Evolutionary conservation across 2,888 invertebrate genomes (phyloP).

Genomic region (Dione vanillae): DNA sequence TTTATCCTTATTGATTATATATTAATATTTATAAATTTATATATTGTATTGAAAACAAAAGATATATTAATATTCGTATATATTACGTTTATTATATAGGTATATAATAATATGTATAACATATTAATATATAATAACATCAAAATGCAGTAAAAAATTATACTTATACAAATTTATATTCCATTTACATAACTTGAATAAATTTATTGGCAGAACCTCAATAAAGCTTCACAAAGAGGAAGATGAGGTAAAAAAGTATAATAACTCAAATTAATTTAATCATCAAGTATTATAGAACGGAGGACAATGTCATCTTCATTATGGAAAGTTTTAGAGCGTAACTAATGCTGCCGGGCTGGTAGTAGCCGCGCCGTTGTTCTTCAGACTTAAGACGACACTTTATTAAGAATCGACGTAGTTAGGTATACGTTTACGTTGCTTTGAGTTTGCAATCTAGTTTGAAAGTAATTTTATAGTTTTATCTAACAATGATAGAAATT

Average conservation of each 20-base stretch:
- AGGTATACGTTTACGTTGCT: background rate
- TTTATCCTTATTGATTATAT: background rate
- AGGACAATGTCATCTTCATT: slow-evolving; percentile 26
- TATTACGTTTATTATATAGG: too few species aligned
- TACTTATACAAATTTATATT: background rate
- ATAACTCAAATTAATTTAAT: slow-evolving; percentile 14
- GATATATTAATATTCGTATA: too few species aligned
- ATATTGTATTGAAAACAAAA: too few species aligned
- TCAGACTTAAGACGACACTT: slow-evolving; percentile 24
- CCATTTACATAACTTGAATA: background rate
- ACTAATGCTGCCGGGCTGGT: slow-evolving; percentile 18
- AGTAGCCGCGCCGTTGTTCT: slow-evolving; percentile 6
- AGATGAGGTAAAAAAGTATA: slow-evolving; percentile 4
- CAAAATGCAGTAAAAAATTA: background rate
- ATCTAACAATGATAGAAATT: too few species aligned
- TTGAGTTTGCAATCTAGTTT: background rate
- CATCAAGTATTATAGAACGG: slow-evolving; percentile 15
- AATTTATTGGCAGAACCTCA: background rate
- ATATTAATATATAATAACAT: background rate
- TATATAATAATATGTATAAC: too few species aligned
- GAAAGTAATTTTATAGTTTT: background rate
- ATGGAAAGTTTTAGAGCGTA: slow-evolving; percentile 29
- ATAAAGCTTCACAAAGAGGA: background rate
- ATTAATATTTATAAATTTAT: too few species aligned
- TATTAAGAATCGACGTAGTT: slow-evolving; percentile 20